Percentiles rank a stretch among this genome's conserved stretches.
These are phyloP conservation scores for Rhopilema esculentum DNA, from an alignment of 30 jellyfish, hydroid and myxozoan genomes.

Conservation along the genomic window DNA sequence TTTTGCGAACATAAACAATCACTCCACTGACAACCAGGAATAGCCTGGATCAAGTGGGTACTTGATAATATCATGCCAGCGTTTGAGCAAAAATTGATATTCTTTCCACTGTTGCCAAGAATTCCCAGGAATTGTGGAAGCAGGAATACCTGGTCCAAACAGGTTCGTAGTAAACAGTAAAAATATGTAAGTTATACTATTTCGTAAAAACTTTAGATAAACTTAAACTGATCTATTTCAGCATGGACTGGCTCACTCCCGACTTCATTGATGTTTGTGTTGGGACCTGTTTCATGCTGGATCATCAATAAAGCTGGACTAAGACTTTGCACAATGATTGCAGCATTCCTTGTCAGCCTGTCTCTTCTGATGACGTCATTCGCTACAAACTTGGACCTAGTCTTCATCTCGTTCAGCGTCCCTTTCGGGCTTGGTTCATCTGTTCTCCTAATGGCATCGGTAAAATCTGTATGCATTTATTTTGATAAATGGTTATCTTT, in stretches of 20 bases:
- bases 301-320: constrained; percentile 23
- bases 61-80: too few species aligned
- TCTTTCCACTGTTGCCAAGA: too few species aligned
- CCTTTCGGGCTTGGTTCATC: constrained; percentile 50
- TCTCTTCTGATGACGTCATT: constrained; percentile 57
- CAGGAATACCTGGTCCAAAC: too few species aligned
- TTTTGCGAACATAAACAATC: too few species aligned
- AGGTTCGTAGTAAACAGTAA: too few species aligned
- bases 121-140: too few species aligned
- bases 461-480: constrained; percentile 15
- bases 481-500: constrained; percentile 41
- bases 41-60: too few species aligned
- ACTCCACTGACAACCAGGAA: too few species aligned
- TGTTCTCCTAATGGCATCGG: constrained; percentile 22
- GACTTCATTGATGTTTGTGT: constrained; percentile 11
- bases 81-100: too few species aligned
- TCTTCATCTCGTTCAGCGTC: constrained; percentile 56
- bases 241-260: constrained; percentile 68
- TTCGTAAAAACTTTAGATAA: too few species aligned
- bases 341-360: constrained; percentile 35
- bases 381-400: constrained; percentile 9
- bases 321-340: constrained; percentile 28
- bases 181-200: too few species aligned
- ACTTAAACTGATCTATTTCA: neutral
- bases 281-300: constrained; percentile 47